Evolutionary conservation across 2,797 vertebrate species (phyloP).

Genomic region (Siniperca undulata): DNA sequence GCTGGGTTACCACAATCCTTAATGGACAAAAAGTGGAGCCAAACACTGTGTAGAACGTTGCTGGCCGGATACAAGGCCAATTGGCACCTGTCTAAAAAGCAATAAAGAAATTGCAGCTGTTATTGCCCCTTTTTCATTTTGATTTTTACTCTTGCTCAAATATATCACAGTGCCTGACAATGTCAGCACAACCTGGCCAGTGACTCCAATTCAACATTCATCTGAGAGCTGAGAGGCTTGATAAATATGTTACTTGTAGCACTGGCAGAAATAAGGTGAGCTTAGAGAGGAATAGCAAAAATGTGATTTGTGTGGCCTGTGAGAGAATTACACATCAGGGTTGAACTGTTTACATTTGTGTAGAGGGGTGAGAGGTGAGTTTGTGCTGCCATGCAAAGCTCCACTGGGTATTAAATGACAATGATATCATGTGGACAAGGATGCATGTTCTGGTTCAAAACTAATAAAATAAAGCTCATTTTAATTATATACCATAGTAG

Average conservation of each 20-base stretch:
- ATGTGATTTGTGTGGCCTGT: slow-evolving; percentile 34
- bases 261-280: slow-evolving; percentile 15
- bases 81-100: slow-evolving; percentile 37
- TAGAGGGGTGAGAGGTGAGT: slow-evolving; percentile 8
- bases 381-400: slow-evolving; percentile 1
- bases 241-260: slow-evolving; percentile 49
- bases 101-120: slow-evolving; percentile 43
- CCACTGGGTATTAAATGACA: slow-evolving; percentile 1
- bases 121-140: slow-evolving; percentile 32
- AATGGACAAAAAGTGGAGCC: slow-evolving; percentile 49
- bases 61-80: slow-evolving; percentile 19
- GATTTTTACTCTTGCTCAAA: slow-evolving; percentile 39
- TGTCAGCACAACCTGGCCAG: slow-evolving; percentile 43
- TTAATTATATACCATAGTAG: not conserved
- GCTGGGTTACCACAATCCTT: slow-evolving; percentile 33
- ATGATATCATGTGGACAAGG: slow-evolving; percentile 4
- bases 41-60: slow-evolving; percentile 18
- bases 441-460: slow-evolving; percentile 1
- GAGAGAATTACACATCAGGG: slow-evolving; percentile 33
- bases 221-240: slow-evolving; percentile 30
- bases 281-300: slow-evolving; percentile 37
- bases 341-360: slow-evolving; percentile 35
- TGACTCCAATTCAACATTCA: slow-evolving; percentile 35
- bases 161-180: slow-evolving; percentile 37
- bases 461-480: slow-evolving; percentile 18